phyloP scores from a whole-genome alignment of 37 sponge, comb jelly and placozoan species.

The Aphrocallistes beatrix region DNA sequence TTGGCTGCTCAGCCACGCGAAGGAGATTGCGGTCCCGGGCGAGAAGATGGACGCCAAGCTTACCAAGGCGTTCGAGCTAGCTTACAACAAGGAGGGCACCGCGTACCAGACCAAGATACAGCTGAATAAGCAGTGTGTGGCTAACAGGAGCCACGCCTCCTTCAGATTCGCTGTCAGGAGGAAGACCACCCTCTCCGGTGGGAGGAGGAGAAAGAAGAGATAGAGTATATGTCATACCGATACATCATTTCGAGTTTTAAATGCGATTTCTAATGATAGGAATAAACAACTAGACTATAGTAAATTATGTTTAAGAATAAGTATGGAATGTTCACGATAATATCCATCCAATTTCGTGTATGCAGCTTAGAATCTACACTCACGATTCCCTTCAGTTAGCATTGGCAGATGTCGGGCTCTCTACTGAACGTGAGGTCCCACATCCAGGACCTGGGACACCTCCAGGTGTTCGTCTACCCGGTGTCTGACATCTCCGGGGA shows the following conservation, averaged over 20 bases:
- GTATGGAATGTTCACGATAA: background rate
- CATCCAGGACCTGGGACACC: background rate
- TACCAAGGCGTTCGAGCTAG: background rate
- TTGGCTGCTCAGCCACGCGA: background rate
- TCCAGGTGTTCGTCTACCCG: slow-evolving; percentile 6
- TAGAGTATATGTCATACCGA: background rate
- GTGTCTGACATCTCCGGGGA: slow-evolving; percentile 1
- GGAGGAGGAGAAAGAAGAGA: background rate
- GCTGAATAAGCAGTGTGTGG: background rate
- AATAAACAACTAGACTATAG: no score
- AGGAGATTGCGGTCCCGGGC: background rate
- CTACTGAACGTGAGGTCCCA: background rate
- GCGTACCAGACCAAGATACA: background rate
- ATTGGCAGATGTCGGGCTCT: background rate
- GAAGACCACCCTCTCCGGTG: background rate
- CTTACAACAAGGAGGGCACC: slow-evolving; percentile 4
- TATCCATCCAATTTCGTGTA: background rate
- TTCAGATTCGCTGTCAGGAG: background rate
- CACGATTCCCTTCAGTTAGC: background rate
- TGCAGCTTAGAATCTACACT: background rate
- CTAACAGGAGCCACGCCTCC: background rate
- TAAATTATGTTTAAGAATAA: no score
- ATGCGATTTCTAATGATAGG: background rate
- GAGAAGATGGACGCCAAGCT: background rate
- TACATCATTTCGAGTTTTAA: background rate